Percentiles rank a stretch among this genome's conserved stretches.
phyloP scores from a whole-genome alignment of 2,797 vertebrate genomes.

The Pseudopleuronectes americanus region DNA sequence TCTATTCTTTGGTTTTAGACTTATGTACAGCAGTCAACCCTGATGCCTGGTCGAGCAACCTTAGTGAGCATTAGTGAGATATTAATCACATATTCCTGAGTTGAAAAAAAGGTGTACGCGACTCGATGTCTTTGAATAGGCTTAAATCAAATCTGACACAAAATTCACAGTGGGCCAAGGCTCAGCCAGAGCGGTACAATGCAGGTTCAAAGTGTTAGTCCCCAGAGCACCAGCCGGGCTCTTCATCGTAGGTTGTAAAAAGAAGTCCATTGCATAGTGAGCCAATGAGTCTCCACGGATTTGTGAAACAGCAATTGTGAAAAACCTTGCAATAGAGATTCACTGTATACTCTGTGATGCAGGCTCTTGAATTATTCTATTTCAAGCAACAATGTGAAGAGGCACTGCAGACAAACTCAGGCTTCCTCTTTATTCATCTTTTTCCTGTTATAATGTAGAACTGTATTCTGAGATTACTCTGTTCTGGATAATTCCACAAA shows the following conservation, averaged over 20 bases:
- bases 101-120: neutral
- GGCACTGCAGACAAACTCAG: conserved; percentile 9
- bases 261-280: conserved; percentile 48
- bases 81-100: conserved; percentile 9
- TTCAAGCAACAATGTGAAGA: conserved; percentile 36
- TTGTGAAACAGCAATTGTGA: conserved; percentile 37
- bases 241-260: conserved; percentile 52
- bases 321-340: conserved; percentile 57
- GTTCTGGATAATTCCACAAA: neutral
- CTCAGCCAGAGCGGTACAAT: conserved; percentile 31
- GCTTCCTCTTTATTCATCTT: neutral
- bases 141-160: conserved; percentile 58
- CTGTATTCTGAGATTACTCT: neutral
- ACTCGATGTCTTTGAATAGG: conserved; percentile 24
- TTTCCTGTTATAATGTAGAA: neutral
- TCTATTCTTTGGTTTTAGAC: conserved; percentile 25
- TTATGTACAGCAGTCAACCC: neutral
- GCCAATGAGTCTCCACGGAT: conserved; percentile 47
- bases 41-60: conserved; percentile 3
- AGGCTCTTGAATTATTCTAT: conserved; percentile 50
- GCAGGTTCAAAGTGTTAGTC: conserved; percentile 62
- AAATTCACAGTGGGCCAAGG: conserved; percentile 11
- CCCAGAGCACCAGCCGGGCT: conserved; percentile 42
- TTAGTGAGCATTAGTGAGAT: neutral
- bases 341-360: conserved; percentile 46